Evolutionary conservation across 2,888 invertebrate genomes (phyloP), one percentile per base, ranked within the genome.

Genomic region (Drosophila formosana): DNA sequence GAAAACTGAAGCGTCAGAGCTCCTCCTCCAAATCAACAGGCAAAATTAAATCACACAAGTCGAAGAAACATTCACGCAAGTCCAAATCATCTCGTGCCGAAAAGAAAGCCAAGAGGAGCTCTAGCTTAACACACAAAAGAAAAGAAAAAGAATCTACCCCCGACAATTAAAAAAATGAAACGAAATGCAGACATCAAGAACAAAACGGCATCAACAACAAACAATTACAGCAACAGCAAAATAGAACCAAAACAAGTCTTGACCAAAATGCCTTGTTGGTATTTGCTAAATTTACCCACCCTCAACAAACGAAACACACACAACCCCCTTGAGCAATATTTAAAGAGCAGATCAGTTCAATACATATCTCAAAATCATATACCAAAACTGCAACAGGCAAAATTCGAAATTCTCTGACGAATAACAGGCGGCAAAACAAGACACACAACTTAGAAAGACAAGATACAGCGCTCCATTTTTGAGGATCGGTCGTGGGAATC

Each of bases 51-150:
- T 51, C 72, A 73, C 83, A 85, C 77, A 83, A 85, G 53, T 78
- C 80, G 47, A 84, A 86, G 80, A 84, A 82, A 80, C 86, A 78
- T 73, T 80, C 86, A 69, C 86, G 63, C 69, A 88, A 82, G 45
- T 72, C 72, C 61, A 88, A 83, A 56, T 66, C 72, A 53, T 58
- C 71, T 62, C 76, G 83, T 41, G 43, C 61, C 43, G 66, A 82
- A 26, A 71, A 69, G 41, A 85, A 77, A 87, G 46, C 63, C 25
- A 75, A 72, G 55, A 60, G 50, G 65, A 70, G 66, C 52, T 68
- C 66, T 37, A 49, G 52, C 23, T 56, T 13, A 70, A 64, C n/a
- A 58, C 45, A 45, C 5, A 30, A 26, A 39, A 46, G 23, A 30
- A 13, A 28, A 37, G 26, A 39, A 7, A 18, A 55, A 46, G 18